Evolutionary conservation across 2,888 invertebrate species (phyloP).

Genomic region (Lathronympha strigana): DNA sequence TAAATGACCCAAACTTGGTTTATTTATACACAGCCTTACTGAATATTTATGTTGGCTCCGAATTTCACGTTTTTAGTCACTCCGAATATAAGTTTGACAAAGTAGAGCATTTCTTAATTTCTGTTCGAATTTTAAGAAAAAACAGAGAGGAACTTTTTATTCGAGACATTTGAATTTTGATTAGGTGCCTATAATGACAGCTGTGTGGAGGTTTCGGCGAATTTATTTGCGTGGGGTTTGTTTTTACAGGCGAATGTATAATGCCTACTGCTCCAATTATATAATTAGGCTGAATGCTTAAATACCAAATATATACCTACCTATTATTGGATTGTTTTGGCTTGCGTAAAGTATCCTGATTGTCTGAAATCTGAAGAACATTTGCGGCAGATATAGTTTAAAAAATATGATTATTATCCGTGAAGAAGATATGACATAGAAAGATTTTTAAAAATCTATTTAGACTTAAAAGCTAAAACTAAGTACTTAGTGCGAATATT

Average conservation of each 20-base stretch:
- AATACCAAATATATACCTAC: too few relatives aligned
- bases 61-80: slow-evolving; percentile 73
- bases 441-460: too few relatives aligned
- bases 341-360: too few relatives aligned
- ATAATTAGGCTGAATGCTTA: neutral
- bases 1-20: slow-evolving; percentile 82
- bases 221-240: slow-evolving; percentile 13
- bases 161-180: slow-evolving; percentile 43
- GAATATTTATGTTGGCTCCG: slow-evolving; percentile 79
- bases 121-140: slow-evolving; percentile 47
- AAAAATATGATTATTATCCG: too few relatives aligned
- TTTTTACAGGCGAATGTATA: neutral
- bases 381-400: too few relatives aligned
- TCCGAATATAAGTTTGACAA: slow-evolving; percentile 54
- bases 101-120: slow-evolving; percentile 41
- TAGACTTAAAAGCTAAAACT: too few relatives aligned
- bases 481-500: too few relatives aligned
- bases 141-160: slow-evolving; percentile 46
- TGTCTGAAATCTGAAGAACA: too few relatives aligned
- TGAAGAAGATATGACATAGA: too few relatives aligned
- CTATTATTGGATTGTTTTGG: too few relatives aligned
- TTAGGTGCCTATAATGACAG: slow-evolving; percentile 39
- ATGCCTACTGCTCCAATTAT: neutral
- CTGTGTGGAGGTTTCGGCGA: slow-evolving; percentile 18
- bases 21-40: slow-evolving; percentile 79